Evolutionary conservation across 2,888 invertebrate species (phyloP), one percentile per base, ranked within the genome.

Genomic region (Criorhina ranunculi): DNA sequence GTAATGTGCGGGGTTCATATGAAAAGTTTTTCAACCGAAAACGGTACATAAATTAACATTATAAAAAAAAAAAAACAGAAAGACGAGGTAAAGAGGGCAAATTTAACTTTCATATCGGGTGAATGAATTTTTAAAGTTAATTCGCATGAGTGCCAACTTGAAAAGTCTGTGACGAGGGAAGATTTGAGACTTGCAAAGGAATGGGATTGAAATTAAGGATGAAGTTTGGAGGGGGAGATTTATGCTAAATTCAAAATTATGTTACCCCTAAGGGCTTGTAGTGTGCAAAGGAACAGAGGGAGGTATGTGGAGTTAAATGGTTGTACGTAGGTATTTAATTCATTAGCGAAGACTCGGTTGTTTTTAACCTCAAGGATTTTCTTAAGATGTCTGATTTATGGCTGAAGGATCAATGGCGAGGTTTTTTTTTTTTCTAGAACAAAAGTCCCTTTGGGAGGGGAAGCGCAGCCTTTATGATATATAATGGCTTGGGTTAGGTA

Each of bases 21-120:
- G 64, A 35, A 64, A 64, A 64, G 64, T 49, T 64, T 31, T 24
- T 15, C 66, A 29, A 5, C 19, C 15, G 51, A 66, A 66, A 51
- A 51, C 29, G 66, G 51, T 37, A 51, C 51, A 66, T 66, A 66
- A 66, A 51, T 66, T 51, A 66, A 51, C 49, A 66, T 66, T 37
- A 37, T 35, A 37, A 66, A 66, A 66, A 66, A 51, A 4, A 24
- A 4, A 24, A 24, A 24, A 24, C n/a, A n/a, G 4, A 24, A 24
- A 24, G 24, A 4, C 24, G 24, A 24, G 66, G 37, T 35, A 40
- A 51, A 49, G 29, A 37, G 66, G 66, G 51, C 5, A 19, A 51
- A 29, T 66, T 66, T 51, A 29, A 17, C 66, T 51, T 51, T 66
- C 51, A 66, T 66, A 51, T 51, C 12, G 49, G 49, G 51, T 49